A percentile compares a stretch with the other conserved stretches of the same genome.
phyloP scores from a whole-genome alignment of 2,113 vertebrate species.

The Regulus satrapa region DNA sequence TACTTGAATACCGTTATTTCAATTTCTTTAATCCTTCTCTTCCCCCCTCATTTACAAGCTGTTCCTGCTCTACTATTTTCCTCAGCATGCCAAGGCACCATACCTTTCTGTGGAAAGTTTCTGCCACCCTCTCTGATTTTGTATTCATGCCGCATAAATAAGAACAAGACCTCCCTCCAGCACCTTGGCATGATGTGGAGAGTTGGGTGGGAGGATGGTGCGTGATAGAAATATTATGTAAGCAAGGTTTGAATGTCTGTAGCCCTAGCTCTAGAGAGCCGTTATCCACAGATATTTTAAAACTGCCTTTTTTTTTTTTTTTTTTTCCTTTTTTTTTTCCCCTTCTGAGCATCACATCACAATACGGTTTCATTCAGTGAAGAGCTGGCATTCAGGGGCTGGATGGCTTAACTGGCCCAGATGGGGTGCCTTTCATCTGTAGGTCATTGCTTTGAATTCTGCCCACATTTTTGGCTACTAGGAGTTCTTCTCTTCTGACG shows the following conservation, averaged over 20 bases:
- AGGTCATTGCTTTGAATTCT: constrained; percentile 60
- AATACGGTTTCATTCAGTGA: constrained; percentile 43
- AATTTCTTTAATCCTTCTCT: constrained; percentile 14
- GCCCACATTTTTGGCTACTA: constrained; percentile 16
- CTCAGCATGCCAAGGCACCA: neutral
- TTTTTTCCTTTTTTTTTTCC: neutral
- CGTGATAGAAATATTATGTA: constrained; percentile 36
- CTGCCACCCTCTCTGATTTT: constrained; percentile 9
- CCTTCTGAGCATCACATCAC: neutral
- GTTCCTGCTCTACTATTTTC: neutral
- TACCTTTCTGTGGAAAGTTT: constrained; percentile 46
- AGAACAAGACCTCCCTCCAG: constrained; percentile 51
- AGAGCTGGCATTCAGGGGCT: constrained; percentile 12
- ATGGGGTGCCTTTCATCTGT: constrained; percentile 46
- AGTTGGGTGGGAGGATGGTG: neutral
- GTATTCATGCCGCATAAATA: constrained; percentile 26
- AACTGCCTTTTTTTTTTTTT: neutral
- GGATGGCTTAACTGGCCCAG: constrained; percentile 34
- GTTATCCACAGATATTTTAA: constrained; percentile 12
- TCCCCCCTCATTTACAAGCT: neutral
- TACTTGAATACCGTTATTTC: neutral
- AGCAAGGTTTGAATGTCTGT: constrained; percentile 11
- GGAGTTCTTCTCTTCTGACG: constrained; percentile 23
- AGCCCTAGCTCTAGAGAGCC: neutral
- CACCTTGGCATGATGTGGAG: constrained; percentile 32